Percentiles rank a stretch among this genome's conserved stretches.
phyloP scores from a whole-genome alignment of 2,113 vertebrate species.

The Glaucomys volans region DNA sequence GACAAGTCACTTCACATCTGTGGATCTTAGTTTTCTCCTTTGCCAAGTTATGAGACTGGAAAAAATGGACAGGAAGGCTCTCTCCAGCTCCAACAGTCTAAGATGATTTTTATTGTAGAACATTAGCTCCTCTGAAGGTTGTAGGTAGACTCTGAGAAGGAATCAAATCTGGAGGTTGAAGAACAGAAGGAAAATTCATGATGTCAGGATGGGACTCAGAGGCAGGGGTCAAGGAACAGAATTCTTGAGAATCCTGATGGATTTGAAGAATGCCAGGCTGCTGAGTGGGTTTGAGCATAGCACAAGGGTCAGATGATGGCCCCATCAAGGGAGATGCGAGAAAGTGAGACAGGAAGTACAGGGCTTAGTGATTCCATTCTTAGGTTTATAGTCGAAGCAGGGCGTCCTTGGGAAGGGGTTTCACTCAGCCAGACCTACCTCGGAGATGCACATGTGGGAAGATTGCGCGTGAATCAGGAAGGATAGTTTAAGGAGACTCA shows the following conservation, averaged over 20 bases:
- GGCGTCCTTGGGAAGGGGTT: not conserved
- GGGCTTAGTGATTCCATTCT: not conserved
- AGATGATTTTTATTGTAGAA: not conserved
- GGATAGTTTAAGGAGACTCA: slow-evolving; percentile 7
- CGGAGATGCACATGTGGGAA: not conserved
- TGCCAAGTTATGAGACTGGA: not conserved
- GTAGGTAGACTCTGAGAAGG: not conserved
- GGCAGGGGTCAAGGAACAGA: not conserved
- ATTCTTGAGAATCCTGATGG: not conserved
- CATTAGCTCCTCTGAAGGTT: not conserved
- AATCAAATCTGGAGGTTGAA: not conserved
- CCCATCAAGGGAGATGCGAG: not conserved
- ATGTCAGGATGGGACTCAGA: not conserved
- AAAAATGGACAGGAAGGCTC: not conserved
- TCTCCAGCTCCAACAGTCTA: not conserved
- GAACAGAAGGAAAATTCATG: not conserved
- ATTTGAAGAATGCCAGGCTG: not conserved
- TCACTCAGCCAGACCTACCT: not conserved
- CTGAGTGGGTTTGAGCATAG: not conserved
- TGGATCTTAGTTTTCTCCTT: not conserved
- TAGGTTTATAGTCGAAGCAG: not conserved
- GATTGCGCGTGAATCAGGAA: not conserved
- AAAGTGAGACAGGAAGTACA: not conserved
- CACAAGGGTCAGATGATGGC: not conserved
- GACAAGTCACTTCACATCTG: not conserved